These are phyloP conservation scores for Pseudoatta argentina DNA, from an alignment of 1,140 invertebrate species.

Conservation along the genomic window DNA sequence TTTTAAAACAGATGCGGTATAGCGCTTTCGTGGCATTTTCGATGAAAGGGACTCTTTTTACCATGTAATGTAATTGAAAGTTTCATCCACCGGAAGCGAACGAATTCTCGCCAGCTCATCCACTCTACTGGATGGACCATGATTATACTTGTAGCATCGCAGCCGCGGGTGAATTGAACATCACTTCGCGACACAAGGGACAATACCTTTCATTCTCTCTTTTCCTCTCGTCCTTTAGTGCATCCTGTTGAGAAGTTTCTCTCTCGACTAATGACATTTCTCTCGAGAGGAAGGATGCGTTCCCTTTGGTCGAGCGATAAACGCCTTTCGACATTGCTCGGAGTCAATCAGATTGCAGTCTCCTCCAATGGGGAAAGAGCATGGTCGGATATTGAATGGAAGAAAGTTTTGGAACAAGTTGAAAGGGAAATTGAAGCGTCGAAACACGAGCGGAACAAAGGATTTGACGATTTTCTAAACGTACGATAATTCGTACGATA, in stretches of 20 bases:
- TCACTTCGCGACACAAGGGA: slow-evolving; percentile 29
- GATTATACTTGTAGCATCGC: slow-evolving; percentile 12
- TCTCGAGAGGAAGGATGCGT: slow-evolving; percentile 37
- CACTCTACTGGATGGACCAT: slow-evolving; percentile 13
- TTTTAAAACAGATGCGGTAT: slow-evolving; percentile 12
- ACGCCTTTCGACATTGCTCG: slow-evolving; percentile 38
- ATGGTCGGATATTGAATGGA: slow-evolving; percentile 34
- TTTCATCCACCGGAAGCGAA: slow-evolving; percentile 16
- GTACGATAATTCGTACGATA: not conserved
- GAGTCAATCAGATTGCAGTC: slow-evolving; percentile 53
- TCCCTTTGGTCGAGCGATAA: slow-evolving; percentile 32
- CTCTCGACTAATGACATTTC: slow-evolving; percentile 54
- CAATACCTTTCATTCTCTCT: slow-evolving; percentile 46
- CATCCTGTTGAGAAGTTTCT: slow-evolving; percentile 51
- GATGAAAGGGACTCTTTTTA: slow-evolving; percentile 1
- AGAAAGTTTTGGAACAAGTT: slow-evolving; percentile 32
- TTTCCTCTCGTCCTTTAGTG: not conserved
- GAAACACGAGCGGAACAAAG: not conserved
- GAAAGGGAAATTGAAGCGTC: slow-evolving; percentile 30
- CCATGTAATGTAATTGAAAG: slow-evolving; percentile 38
- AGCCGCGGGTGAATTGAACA: slow-evolving; percentile 26
- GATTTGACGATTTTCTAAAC: slow-evolving; percentile 22
- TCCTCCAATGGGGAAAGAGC: slow-evolving; percentile 14
- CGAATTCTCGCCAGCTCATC: slow-evolving; percentile 1
- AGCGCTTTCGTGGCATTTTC: not conserved